Conservation (phyloP, 2,113 vertebrate species). For the Laticauda colubrina region DNA sequence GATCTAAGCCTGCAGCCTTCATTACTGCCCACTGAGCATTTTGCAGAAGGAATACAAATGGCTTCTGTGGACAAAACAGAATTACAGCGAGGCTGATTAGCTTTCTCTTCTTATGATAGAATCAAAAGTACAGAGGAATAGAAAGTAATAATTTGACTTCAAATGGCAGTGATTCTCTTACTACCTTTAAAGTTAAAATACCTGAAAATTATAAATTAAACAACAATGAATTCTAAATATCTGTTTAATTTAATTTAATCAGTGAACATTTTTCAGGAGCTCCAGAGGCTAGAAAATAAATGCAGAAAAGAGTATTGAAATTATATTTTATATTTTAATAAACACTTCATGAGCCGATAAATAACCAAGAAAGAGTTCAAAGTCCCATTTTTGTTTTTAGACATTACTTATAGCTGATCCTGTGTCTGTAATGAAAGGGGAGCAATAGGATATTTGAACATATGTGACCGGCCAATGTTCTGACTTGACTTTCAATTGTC, state of each 20-base stretch:
- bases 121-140: background rate
- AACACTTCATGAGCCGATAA: constrained; percentile 27
- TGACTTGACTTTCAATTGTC: constrained; percentile 45
- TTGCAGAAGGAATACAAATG: background rate
- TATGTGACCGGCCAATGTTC: background rate
- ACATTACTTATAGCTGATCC: background rate
- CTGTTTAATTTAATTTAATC: background rate
- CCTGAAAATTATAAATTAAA: background rate
- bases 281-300: background rate
- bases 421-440: background rate
- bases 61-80: background rate
- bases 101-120: background rate
- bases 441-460: constrained; percentile 5
- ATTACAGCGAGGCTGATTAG: background rate
- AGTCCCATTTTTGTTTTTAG: background rate
- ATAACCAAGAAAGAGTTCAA: background rate
- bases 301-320: background rate
- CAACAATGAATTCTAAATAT: background rate
- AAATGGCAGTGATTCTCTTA: constrained; percentile 2
- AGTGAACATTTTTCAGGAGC: background rate
- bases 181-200: background rate
- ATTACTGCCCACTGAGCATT: background rate
- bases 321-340: background rate
- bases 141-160: background rate
- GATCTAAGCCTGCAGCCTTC: background rate